Base-by-base conservation (phyloP, 2,113 vertebrate genomes). In the Etia nguti region DNA sequence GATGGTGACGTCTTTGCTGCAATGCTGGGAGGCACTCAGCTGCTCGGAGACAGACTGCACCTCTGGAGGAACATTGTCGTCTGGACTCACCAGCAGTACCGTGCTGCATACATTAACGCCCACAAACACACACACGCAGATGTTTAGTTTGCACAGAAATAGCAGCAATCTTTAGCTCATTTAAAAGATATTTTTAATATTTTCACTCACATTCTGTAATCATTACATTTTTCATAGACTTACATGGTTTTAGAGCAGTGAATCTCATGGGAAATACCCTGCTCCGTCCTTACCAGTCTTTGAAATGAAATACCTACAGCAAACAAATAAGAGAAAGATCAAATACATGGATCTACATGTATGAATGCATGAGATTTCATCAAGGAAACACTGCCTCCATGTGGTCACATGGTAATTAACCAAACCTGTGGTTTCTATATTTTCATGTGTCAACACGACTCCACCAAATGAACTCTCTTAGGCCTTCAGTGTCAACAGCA, bases 291-390 rank as follows among this genome's bases (percentile, higher is more conserved):
- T 70, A 99, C 97, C 93, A 99, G 93, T 34, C 98, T 96, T 88
- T 98, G 98, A 94, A 97, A 99, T 4, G 97, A 97, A 95, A 99
- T 97, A 16, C 98, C 98, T 99, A 77, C 2, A 88, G 36, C 24
- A 87, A 16, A 68, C 20, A 82, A 77, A 16, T 3, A 31, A 24
- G 50, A 2, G 29, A 10, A 41, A 8, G 26, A 2, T 22, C 65
- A n/a, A 52, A 41, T 29, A 12, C 4, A 26, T 9, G 48, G 5
- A 15, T 15, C 24, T 8, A 41, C 31, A 10, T 20, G 15, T 13
- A 26, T 38, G 41, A 60, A 20, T 12, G 9, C 4, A 50, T 31
- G 6, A 20, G 24, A 7, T 2, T 20, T 77, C 4, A 68, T 41
- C 13, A 34, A 52, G 75, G 29, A 34, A 86, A 88, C 65, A 75